Evolutionary conservation across 2,797 vertebrate species (phyloP), one percentile per base, ranked within the genome.

Genomic region (Sebastes hubbsi): DNA sequence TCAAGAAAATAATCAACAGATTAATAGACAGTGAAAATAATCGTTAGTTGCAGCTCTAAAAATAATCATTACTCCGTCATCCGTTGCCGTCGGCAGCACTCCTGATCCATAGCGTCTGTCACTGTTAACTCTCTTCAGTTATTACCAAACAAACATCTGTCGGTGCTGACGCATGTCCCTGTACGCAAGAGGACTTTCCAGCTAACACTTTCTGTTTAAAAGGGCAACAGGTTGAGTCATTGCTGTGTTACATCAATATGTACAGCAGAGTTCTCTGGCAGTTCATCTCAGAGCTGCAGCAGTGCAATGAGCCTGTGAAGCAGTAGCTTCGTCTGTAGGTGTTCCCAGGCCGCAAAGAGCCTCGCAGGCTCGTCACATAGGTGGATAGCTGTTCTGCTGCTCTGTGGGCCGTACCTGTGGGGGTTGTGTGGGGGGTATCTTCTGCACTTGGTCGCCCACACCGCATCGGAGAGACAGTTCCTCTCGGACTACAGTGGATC

Each of bases 321-420:
- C 63, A 52, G 16, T 60, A 62, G 20, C 55, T 61, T 54, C 18
- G 36, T 79, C 66, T 79, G 75, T 81, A 56, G 64, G 75, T 84
- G 84, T 92, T 89, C 81, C 68, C 86, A 90, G 75, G 76, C 78
- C 2, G 4, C 61, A 79, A 58, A 80, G 30, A 80, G 52, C 46
- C 75, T 78, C 42, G 58, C 78, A 71, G 78, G 55, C 84, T 69
- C 80, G 83, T 86, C 82, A 87, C 56, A 81, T 87, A 86, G 61
- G 66, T 84, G 79, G 78, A 64, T n/a, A n/a, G 82, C 88, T 91
- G 86, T 89, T 93, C 91, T 92, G 85, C 80, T 81, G 85, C 83
- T 83, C 72, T 87, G 68, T 75, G 75, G 83, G 88, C 49, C 60
- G 56, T 91, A 75, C 58, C 84, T 77, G 67, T 75, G 86, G 60